Evolutionary conservation across 2,797 vertebrate genomes (phyloP).

Genomic region (Brotula barbata): DNA sequence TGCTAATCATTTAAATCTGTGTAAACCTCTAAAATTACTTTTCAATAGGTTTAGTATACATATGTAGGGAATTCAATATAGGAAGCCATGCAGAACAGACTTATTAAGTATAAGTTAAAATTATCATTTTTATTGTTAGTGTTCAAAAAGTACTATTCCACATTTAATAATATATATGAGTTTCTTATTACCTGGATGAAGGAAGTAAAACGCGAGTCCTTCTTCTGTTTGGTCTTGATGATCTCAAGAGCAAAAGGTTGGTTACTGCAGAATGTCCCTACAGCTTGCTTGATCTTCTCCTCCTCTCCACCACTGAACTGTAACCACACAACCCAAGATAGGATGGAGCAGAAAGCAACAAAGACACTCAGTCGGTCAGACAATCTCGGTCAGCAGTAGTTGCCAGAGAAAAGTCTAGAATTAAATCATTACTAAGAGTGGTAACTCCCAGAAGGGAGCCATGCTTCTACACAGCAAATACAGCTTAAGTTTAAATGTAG

Average conservation of each 20-base stretch:
- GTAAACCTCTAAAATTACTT: too few species aligned
- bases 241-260: slow-evolving; percentile 97
- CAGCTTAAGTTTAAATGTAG: slow-evolving; percentile 50
- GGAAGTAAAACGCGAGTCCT: slow-evolving; percentile 91
- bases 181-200: slow-evolving; percentile 89
- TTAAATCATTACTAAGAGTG: slow-evolving; percentile 38
- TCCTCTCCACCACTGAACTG: slow-evolving; percentile 93
- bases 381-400: slow-evolving; percentile 50
- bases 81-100: too few species aligned
- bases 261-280: slow-evolving; percentile 97
- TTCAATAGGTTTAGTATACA: too few species aligned
- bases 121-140: too few species aligned
- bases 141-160: not conserved
- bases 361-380: slow-evolving; percentile 29
- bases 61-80: too few species aligned
- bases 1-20: too few species aligned
- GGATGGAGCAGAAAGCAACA: slow-evolving; percentile 33
- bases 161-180: not conserved
- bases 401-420: slow-evolving; percentile 42
- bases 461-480: slow-evolving; percentile 36
- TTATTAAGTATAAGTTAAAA: too few species aligned
- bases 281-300: slow-evolving; percentile 93
- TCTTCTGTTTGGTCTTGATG: slow-evolving; percentile 97
- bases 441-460: slow-evolving; percentile 42
- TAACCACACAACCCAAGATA: slow-evolving; percentile 37